Evolutionary conservation across 2,113 vertebrate species (phyloP).

Genomic region (Noctilio leporinus): DNA sequence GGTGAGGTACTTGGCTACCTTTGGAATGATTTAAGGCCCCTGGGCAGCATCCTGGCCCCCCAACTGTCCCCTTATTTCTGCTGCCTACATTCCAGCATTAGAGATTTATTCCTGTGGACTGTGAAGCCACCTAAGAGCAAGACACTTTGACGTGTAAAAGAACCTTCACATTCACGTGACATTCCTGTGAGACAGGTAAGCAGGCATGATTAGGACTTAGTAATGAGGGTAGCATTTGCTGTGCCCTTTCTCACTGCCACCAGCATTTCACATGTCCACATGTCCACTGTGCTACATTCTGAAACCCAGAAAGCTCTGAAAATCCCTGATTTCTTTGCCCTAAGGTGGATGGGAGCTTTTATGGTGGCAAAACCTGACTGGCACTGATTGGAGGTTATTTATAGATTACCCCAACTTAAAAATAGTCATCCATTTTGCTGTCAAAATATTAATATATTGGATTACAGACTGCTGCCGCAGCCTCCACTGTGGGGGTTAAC

Average conservation of each 20-base stretch:
- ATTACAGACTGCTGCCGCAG: neutral
- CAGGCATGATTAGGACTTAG: accelerated
- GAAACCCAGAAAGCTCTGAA: neutral
- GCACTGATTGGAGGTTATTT: neutral
- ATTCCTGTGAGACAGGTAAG: neutral
- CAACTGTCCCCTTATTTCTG: neutral
- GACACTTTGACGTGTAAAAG: neutral
- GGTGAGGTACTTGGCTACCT: neutral
- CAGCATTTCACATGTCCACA: accelerated
- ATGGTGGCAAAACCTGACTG: neutral
- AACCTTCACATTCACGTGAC: neutral
- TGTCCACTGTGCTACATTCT: neutral
- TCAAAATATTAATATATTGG: neutral
- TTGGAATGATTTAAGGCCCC: neutral
- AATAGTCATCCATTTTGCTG: neutral
- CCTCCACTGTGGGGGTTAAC: neutral
- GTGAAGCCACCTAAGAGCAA: neutral
- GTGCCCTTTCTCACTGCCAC: neutral
- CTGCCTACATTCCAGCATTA: neutral
- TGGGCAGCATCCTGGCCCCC: neutral
- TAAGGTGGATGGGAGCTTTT: neutral
- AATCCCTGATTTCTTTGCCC: neutral
- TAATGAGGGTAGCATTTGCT: neutral
- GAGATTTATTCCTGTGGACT: neutral
- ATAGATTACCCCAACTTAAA: neutral